phyloP scores from a whole-genome alignment of 2,797 vertebrate genomes.

The Neomorphus geoffroyi region DNA sequence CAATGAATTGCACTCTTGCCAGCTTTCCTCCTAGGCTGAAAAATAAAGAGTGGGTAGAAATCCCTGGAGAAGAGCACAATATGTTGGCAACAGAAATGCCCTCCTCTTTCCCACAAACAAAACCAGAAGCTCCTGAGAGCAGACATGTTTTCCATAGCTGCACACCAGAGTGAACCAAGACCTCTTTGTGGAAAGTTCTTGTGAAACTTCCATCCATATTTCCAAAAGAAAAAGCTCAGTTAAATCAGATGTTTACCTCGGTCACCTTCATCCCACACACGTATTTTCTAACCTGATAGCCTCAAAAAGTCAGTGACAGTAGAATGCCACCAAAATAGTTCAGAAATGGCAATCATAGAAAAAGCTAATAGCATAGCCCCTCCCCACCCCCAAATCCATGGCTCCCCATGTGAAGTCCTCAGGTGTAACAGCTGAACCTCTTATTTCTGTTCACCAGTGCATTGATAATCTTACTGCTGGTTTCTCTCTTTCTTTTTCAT shows the following conservation, averaged over 20 bases:
- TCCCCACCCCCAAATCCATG: not conserved
- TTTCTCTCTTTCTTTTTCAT: not conserved
- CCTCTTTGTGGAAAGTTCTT: not conserved
- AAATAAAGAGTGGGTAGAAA: not conserved
- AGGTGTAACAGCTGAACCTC: not conserved
- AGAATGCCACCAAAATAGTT: not conserved
- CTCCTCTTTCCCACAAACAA: too few species aligned
- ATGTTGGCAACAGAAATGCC: not conserved
- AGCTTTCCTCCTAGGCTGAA: not conserved
- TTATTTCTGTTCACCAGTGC: not conserved
- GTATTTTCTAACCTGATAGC: rapidly evolving
- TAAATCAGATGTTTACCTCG: not conserved
- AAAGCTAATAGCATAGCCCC: not conserved
- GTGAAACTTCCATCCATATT: not conserved
- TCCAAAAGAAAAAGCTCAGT: not conserved
- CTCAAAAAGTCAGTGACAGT: not conserved
- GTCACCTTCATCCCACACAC: not conserved
- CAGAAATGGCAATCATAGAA: too few species aligned
- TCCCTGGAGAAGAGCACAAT: not conserved
- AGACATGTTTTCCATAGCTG: not conserved
- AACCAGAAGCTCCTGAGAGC: not conserved
- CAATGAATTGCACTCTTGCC: not conserved
- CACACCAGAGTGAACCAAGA: not conserved
- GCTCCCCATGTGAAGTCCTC: not conserved
- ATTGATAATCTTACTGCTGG: not conserved